Evolutionary conservation across 2,113 vertebrate species (phyloP).

Genomic region (Centropristis striata): DNA sequence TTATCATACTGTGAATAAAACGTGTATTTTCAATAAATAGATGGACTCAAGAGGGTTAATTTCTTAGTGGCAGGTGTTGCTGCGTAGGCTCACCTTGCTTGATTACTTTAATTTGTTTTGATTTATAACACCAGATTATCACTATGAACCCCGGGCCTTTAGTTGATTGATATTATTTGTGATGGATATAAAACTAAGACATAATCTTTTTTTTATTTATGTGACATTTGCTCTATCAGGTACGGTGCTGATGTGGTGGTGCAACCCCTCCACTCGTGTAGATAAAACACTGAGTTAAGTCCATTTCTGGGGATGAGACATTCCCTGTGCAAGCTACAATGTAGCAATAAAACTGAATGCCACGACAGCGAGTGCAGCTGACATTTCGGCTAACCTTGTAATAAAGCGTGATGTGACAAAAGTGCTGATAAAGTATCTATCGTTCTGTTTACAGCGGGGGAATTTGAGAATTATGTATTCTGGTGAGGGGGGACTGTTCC

Average conservation of each 20-base stretch:
- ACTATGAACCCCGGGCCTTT: neutral
- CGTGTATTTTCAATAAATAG: too few species aligned
- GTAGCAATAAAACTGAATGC: constrained; percentile 64
- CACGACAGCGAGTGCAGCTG: constrained; percentile 50
- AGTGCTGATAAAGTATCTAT: constrained; percentile 65
- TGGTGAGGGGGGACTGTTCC: constrained; percentile 36
- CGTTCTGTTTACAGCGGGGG: constrained; percentile 62
- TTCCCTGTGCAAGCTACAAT: constrained; percentile 39
- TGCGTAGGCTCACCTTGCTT: neutral
- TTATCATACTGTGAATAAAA: too few species aligned
- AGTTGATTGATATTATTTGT: constrained; percentile 4
- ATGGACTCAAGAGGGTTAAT: too few species aligned
- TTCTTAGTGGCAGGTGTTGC: neutral
- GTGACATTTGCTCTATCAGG: neutral
- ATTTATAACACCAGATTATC: neutral
- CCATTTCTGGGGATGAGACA: constrained; percentile 20
- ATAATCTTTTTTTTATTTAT: constrained; percentile 2
- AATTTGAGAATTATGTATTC: constrained; percentile 58
- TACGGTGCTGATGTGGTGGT: neutral
- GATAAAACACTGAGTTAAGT: constrained; percentile 35
- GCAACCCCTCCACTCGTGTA: neutral
- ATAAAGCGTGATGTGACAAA: constrained; percentile 68
- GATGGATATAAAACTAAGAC: neutral
- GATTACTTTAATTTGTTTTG: neutral
- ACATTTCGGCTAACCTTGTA: constrained; percentile 77